A percentile compares a stretch with the other conserved stretches of the same genome.
Conservation (phyloP, 2,888 invertebrate genomes). For the Junonia oenone region DNA sequence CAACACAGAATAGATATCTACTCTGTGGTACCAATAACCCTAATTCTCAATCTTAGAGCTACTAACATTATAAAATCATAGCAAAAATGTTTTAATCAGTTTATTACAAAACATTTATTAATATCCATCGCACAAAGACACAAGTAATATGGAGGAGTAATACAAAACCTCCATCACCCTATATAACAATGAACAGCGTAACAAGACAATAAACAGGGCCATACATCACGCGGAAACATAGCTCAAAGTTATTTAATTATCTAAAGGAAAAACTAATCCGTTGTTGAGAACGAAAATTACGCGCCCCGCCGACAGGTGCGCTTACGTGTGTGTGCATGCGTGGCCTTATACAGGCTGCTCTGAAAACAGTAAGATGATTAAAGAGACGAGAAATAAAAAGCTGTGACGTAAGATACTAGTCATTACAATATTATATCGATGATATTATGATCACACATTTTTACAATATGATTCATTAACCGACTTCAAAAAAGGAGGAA, state of each 20-base stretch:
- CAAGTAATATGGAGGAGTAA: slow-evolving; percentile 35
- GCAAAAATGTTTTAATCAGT: too few relatives aligned
- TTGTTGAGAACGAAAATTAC: slow-evolving; percentile 65
- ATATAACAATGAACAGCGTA: slow-evolving; percentile 35
- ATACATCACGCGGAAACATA: slow-evolving; percentile 72
- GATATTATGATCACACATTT: too few relatives aligned
- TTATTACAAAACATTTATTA: too few relatives aligned
- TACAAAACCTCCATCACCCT: slow-evolving; percentile 45
- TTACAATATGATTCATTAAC: too few relatives aligned
- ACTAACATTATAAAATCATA: too few relatives aligned
- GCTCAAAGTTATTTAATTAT: slow-evolving; percentile 79
- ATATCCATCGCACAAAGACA: too few relatives aligned
- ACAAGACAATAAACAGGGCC: slow-evolving; percentile 70
- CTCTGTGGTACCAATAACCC: too few relatives aligned
- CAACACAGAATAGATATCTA: too few relatives aligned
- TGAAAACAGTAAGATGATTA: neutral
- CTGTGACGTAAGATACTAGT: too few relatives aligned
- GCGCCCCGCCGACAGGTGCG: slow-evolving; percentile 62
- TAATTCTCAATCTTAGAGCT: too few relatives aligned
- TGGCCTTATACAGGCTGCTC: slow-evolving; percentile 47
- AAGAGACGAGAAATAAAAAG: neutral
- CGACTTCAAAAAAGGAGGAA: too few relatives aligned
- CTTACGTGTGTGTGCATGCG: slow-evolving; percentile 41
- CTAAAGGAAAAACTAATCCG: slow-evolving; percentile 78
- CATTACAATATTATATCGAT: too few relatives aligned